phyloP scores from a whole-genome alignment of 2,113 vertebrate species.

The Muntiacus reevesi region DNA sequence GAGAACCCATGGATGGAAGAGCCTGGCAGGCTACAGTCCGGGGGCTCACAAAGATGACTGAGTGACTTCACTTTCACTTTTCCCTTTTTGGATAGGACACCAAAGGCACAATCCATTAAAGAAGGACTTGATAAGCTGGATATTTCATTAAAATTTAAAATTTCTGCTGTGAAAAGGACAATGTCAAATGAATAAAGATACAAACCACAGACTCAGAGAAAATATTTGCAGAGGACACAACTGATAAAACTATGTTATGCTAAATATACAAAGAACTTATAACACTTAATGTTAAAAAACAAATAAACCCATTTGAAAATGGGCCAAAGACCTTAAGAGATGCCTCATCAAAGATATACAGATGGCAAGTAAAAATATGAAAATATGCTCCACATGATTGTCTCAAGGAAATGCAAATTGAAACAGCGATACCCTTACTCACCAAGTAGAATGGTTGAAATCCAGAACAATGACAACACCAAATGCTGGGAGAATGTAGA shows the following conservation, averaged over 20 bases:
- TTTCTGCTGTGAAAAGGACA: neutral
- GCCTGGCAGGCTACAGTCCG: fast-evolving
- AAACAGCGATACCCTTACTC: neutral
- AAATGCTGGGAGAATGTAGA: neutral
- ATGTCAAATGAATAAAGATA: neutral
- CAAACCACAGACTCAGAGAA: neutral
- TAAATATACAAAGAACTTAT: neutral
- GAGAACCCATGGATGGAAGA: neutral
- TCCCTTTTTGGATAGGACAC: neutral
- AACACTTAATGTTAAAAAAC: neutral
- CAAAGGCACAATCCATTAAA: neutral
- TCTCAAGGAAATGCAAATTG: neutral
- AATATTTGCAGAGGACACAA: neutral
- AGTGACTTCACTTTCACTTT: neutral
- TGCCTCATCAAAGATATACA: neutral
- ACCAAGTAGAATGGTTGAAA: neutral
- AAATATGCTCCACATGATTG: neutral
- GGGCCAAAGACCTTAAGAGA: neutral
- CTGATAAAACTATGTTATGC: neutral
- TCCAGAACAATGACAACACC: neutral
- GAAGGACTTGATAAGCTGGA: neutral
- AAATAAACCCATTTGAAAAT: neutral
- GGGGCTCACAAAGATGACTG: neutral
- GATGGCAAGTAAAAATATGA: neutral
- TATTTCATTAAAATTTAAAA: neutral